phyloP scores from a whole-genome alignment of 92 coral and sea anemone genomes.

The Actinostola sp. region DNA sequence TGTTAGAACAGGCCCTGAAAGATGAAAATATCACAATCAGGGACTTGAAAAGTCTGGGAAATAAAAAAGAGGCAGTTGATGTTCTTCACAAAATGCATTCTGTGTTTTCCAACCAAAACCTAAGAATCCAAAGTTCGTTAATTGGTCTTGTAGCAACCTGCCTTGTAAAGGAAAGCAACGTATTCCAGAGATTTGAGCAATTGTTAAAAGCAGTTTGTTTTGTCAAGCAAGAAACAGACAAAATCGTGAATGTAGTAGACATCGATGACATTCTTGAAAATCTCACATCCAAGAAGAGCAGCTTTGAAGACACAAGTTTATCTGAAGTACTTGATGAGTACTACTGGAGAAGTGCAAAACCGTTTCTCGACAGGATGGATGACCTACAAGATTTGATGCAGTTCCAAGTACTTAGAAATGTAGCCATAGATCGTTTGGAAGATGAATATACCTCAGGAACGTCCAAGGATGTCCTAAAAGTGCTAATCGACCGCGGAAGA shows the following conservation, averaged over 20 bases:
- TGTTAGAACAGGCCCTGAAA: constrained; percentile 7
- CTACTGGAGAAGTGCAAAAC: background rate
- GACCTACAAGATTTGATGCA: background rate
- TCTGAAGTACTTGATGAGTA: constrained; percentile 9
- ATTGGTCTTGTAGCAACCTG: constrained; percentile 2
- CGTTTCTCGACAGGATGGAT: background rate
- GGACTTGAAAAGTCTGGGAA: constrained; percentile 1
- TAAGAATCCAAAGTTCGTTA: background rate
- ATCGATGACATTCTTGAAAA: constrained; percentile 10
- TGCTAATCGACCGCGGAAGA: background rate
- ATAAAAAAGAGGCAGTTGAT: background rate
- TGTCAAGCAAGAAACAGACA: background rate
- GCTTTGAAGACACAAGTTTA: background rate
- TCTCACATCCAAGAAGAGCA: background rate
- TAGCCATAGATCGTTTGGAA: background rate
- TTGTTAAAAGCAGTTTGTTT: background rate
- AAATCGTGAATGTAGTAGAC: background rate
- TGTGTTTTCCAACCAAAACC: background rate
- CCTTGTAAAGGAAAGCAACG: background rate
- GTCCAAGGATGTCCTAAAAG: background rate
- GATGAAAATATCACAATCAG: constrained; percentile 7
- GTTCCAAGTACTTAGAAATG: constrained; percentile 9
- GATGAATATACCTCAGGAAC: background rate
- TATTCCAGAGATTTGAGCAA: background rate
- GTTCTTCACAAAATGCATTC: constrained; percentile 5